Percentiles rank a stretch among this genome's conserved stretches.
These are phyloP conservation scores for Scaptodrosophila lebanonensis DNA, from an alignment of 1,140 invertebrate genomes.

Conservation along the genomic window DNA sequence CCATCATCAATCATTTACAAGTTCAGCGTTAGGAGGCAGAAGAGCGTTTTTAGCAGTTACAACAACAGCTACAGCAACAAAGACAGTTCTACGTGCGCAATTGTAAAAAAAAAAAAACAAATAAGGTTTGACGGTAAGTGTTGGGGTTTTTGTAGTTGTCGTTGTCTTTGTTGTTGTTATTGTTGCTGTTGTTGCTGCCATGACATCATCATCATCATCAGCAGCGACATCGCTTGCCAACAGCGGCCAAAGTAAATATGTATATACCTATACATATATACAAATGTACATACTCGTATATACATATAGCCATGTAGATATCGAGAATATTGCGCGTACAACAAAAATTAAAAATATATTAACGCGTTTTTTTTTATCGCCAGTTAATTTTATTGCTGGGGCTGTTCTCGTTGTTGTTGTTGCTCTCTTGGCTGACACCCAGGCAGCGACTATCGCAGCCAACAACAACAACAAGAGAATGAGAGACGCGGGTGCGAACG, in stretches of 20 bases:
- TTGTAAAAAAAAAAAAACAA: conserved; percentile 12
- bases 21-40: no score
- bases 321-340: conserved; percentile 36
- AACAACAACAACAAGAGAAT: no score
- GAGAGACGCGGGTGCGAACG: no score
- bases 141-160: neutral
- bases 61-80: neutral
- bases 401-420: conserved; percentile 27
- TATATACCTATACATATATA: conserved; percentile 32
- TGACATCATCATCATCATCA: conserved; percentile 49
- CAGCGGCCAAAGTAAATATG: conserved; percentile 35
- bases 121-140: conserved; percentile 15
- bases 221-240: conserved; percentile 6
- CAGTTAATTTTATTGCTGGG: conserved; percentile 7
- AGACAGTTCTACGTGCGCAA: no score
- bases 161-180: conserved; percentile 5
- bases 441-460: conserved; percentile 36
- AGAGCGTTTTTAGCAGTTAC: no score
- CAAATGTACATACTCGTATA: no score
- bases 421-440: no score
- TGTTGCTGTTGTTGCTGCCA: conserved; percentile 18
- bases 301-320: no score
- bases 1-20: no score
- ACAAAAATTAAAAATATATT: conserved; percentile 51
- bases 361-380: conserved; percentile 13